Base-by-base conservation (phyloP, 2,113 vertebrate genomes). In the Salminus brasiliensis region DNA sequence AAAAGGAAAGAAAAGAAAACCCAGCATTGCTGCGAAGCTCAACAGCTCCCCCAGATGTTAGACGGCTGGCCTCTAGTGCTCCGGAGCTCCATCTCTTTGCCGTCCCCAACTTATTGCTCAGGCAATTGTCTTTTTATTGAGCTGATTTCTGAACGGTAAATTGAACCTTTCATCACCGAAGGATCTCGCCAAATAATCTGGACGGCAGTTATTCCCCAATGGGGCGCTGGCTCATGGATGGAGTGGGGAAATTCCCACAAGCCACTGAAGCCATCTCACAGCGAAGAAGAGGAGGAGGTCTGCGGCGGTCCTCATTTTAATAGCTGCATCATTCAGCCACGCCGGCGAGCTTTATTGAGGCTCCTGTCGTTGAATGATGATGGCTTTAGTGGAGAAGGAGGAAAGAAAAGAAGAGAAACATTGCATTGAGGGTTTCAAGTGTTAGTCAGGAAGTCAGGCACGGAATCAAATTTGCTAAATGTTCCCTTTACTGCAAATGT, bases 61-160 rank as follows among this genome's bases (percentile, higher is more conserved):
- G 25, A 67, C 21, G 32, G 36, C 29, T n/a, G 34, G 43, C 70
- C 41, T 29, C 13, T 18, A 21, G 23, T 27, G 49, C 59, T n/a
- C n/a, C n/a, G n/a, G n/a, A 29, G 2, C 25, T 23, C 57, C 60
- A n/a, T 65, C 67, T 43, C 7, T 30, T 36, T 1, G 45, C 70
- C 75, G 21, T 71, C 75, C 47, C 41, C 67, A 60, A 81, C 62
- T 78, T 81, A 70, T 84, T 80, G 62, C 82, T 10, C 23, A 43
- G 65, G 83, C 70, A 74, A 81, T 80, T 60, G 41, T 73, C 68
- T 55, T 76, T 80, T 32, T 81, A 78, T 78, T 84, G 83, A 78
- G 52, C 71, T 74, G 74, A 74, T 78, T 81, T 78, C 71, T 49
- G 36, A 81, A 80, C 65, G 7, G 79, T 78, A 78, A 81, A 78